Conservation (phyloP, 2,797 vertebrate species). For the Gambusia yucatana region DNA sequence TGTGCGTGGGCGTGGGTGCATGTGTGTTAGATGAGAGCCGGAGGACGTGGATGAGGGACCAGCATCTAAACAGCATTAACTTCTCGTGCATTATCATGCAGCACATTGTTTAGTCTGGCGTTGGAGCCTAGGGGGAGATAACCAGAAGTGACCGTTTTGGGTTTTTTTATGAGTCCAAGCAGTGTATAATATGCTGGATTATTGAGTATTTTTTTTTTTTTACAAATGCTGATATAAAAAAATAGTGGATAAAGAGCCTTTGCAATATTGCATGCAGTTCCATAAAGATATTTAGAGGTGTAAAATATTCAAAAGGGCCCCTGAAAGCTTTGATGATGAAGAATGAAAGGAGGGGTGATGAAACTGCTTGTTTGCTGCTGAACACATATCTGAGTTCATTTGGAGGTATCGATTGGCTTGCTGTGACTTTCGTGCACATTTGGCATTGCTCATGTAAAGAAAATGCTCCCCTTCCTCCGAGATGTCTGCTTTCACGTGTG, state of each 20-base stretch:
- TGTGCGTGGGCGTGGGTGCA: background rate
- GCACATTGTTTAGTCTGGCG: slow-evolving; percentile 28
- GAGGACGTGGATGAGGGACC: slow-evolving; percentile 3
- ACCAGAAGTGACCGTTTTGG: background rate
- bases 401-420: background rate
- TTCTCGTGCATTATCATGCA: slow-evolving; percentile 57
- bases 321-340: slow-evolving; percentile 10
- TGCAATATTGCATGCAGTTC: background rate
- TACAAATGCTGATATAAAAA: slow-evolving; percentile 3
- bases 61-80: slow-evolving; percentile 49
- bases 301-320: background rate
- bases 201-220: slow-evolving; percentile 19
- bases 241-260: background rate
- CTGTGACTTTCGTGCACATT: background rate
- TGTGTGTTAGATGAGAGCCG: background rate
- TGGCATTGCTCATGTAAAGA: background rate
- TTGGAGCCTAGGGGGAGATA: slow-evolving; percentile 33
- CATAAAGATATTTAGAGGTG: background rate
- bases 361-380: slow-evolving; percentile 2
- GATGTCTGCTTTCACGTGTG: background rate
- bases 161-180: background rate
- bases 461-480: background rate
- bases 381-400: slow-evolving; percentile 1
- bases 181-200: slow-evolving; percentile 21
- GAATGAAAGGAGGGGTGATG: background rate